Evolutionary conservation across 2,888 invertebrate genomes (phyloP).

Genomic region (Drosophila setosimentum): DNA sequence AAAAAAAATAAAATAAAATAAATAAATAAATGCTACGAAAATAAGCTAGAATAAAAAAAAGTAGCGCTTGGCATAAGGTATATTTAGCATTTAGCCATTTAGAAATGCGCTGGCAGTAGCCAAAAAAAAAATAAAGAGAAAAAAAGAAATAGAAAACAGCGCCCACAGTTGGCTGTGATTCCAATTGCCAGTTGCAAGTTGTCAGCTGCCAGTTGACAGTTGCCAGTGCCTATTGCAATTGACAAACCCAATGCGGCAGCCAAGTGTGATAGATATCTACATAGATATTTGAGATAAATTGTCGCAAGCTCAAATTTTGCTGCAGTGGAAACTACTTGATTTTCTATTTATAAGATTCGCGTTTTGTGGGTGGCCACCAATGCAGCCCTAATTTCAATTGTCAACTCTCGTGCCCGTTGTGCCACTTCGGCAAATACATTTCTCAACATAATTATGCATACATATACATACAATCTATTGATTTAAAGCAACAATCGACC

Average conservation of each 20-base stretch:
- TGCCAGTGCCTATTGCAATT: slow-evolving; percentile 11
- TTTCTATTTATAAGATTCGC: slow-evolving; percentile 38
- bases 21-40: slow-evolving; percentile 7
- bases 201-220: slow-evolving; percentile 10
- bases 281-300: slow-evolving; percentile 25
- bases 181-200: slow-evolving; percentile 13
- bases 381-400: slow-evolving; percentile 45
- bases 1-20: no score
- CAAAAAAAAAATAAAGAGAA: slow-evolving; percentile 29
- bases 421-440: slow-evolving; percentile 16
- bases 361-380: slow-evolving; percentile 37
- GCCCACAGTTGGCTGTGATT: slow-evolving; percentile 27
- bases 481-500: not conserved
- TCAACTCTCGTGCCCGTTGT: slow-evolving; percentile 11
- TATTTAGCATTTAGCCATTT: slow-evolving; percentile 68
- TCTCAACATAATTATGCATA: not conserved
- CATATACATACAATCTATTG: not conserved
- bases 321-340: slow-evolving; percentile 32
- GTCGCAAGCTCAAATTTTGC: slow-evolving; percentile 39
- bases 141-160: not conserved
- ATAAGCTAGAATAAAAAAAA: slow-evolving; percentile 39
- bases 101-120: slow-evolving; percentile 64
- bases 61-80: slow-evolving; percentile 44
- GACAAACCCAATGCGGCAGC: slow-evolving; percentile 19
- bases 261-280: slow-evolving; percentile 28